phyloP scores from a whole-genome alignment of 1,140 invertebrate species.

The Megalonaias nervosa region DNA sequence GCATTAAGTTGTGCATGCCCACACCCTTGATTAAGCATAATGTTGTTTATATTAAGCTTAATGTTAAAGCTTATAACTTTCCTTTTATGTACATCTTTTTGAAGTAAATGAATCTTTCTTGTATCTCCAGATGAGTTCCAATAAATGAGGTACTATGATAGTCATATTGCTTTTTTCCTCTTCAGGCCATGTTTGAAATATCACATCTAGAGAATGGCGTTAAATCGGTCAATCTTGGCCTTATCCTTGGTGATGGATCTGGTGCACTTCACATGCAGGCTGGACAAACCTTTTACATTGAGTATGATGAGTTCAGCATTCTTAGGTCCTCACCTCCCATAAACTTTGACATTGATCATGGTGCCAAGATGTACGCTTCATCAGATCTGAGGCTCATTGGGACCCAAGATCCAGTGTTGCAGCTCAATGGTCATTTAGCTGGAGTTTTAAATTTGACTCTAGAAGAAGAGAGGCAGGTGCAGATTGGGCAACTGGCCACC shows the following conservation, averaged over 20 bases:
- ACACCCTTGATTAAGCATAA: too few species aligned
- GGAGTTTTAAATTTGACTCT: slow-evolving; percentile 59
- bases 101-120: too few species aligned
- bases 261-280: slow-evolving; percentile 46
- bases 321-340: slow-evolving; percentile 49
- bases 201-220: slow-evolving; percentile 28
- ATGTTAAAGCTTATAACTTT: too few species aligned
- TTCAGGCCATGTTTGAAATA: slow-evolving; percentile 52
- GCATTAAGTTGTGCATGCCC: too few species aligned
- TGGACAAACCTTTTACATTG: slow-evolving; percentile 49
- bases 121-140: too few species aligned
- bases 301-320: slow-evolving; percentile 41
- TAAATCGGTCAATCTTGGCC: slow-evolving; percentile 39
- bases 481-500: slow-evolving; percentile 45
- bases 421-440: slow-evolving; percentile 46
- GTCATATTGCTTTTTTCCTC: neutral
- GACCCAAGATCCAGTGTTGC: slow-evolving; percentile 28
- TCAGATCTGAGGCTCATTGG: slow-evolving; percentile 52
- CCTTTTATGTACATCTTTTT: too few species aligned
- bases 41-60: too few species aligned
- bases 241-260: slow-evolving; percentile 53
- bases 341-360: slow-evolving; percentile 51
- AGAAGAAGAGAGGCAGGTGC: slow-evolving; percentile 38
- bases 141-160: neutral
- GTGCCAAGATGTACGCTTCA: slow-evolving; percentile 47